Evolutionary conservation across 2,888 invertebrate species (phyloP).

Genomic region (Thereva unica): DNA sequence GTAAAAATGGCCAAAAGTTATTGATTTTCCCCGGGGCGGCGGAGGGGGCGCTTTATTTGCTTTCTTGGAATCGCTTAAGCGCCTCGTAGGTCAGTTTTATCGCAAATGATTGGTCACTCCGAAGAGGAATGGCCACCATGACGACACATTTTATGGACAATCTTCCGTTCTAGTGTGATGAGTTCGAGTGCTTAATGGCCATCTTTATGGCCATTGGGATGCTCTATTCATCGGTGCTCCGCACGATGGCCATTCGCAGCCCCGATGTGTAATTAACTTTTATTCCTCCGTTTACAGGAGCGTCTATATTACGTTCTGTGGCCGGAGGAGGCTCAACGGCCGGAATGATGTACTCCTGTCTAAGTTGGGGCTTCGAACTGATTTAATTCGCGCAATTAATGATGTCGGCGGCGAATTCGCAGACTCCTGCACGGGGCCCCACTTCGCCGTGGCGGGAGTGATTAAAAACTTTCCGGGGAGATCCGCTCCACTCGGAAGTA

Average conservation of each 20-base stretch:
- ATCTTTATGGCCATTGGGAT: slow-evolving; percentile 39
- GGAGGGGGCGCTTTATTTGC: slow-evolving; percentile 23
- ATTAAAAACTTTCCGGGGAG: slow-evolving; percentile 33
- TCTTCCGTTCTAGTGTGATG: slow-evolving; percentile 39
- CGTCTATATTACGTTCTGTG: slow-evolving; percentile 18
- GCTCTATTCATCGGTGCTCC: slow-evolving; percentile 37
- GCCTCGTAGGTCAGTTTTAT: slow-evolving; percentile 37
- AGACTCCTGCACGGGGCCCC: background rate
- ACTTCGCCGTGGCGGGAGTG: slow-evolving; percentile 15
- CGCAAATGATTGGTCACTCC: slow-evolving; percentile 35
- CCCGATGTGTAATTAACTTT: slow-evolving; percentile 42
- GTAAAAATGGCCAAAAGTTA: slow-evolving; percentile 28
- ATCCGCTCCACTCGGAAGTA: background rate
- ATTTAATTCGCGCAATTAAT: slow-evolving; percentile 23
- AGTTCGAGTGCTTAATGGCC: slow-evolving; percentile 41
- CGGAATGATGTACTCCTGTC: background rate
- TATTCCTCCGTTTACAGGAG: slow-evolving; percentile 39
- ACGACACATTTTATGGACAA: slow-evolving; percentile 41
- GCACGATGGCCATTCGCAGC: slow-evolving; percentile 37
- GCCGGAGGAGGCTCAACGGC: background rate
- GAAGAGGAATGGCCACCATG: slow-evolving; percentile 35
- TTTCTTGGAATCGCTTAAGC: slow-evolving; percentile 25
- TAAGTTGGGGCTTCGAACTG: slow-evolving; percentile 6
- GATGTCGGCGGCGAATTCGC: slow-evolving; percentile 9
- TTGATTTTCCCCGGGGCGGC: slow-evolving; percentile 22